A percentile compares a stretch with the other conserved stretches of the same genome.
These are phyloP conservation scores for Micromussa lordhowensis DNA, from an alignment of 92 coral and sea anemone genomes.

Conservation along the genomic window DNA sequence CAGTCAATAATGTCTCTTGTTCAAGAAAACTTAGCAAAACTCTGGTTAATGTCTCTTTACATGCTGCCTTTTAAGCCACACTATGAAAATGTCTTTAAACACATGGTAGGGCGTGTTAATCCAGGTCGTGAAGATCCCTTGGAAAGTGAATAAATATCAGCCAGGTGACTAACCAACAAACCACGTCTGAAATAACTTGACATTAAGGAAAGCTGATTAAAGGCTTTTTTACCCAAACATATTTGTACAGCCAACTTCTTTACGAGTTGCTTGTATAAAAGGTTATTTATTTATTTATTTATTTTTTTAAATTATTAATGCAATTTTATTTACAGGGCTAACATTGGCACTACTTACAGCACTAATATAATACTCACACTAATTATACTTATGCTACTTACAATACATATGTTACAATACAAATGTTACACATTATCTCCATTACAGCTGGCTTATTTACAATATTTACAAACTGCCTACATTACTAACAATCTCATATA, in stretches of 20 bases:
- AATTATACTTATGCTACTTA: too few species aligned
- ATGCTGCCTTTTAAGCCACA: conserved; percentile 15
- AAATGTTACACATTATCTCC: too few species aligned
- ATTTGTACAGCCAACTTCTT: background rate
- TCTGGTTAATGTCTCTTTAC: conserved; percentile 22
- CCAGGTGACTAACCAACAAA: conserved; percentile 12
- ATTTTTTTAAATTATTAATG: too few species aligned
- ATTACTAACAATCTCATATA: too few species aligned
- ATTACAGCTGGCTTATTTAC: too few species aligned
- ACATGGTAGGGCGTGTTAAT: conserved; percentile 19
- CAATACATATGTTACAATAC: too few species aligned
- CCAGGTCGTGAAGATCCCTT: conserved; percentile 43
- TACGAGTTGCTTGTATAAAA: conserved; percentile 3
- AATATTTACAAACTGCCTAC: too few species aligned
- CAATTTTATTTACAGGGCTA: too few species aligned
- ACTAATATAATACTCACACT: too few species aligned
- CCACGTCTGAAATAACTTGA: too few species aligned
- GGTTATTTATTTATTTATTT: too few species aligned
- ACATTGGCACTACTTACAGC: too few species aligned
- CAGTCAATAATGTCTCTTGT: background rate
- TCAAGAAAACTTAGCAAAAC: conserved; percentile 31
- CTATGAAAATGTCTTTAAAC: conserved; percentile 18
- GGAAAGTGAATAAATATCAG: conserved; percentile 30
- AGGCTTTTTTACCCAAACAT: background rate
- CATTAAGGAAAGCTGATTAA: background rate